These are phyloP conservation scores for Anoplophora glabripennis DNA, from an alignment of 1,140 invertebrate genomes.

Conservation along the genomic window DNA sequence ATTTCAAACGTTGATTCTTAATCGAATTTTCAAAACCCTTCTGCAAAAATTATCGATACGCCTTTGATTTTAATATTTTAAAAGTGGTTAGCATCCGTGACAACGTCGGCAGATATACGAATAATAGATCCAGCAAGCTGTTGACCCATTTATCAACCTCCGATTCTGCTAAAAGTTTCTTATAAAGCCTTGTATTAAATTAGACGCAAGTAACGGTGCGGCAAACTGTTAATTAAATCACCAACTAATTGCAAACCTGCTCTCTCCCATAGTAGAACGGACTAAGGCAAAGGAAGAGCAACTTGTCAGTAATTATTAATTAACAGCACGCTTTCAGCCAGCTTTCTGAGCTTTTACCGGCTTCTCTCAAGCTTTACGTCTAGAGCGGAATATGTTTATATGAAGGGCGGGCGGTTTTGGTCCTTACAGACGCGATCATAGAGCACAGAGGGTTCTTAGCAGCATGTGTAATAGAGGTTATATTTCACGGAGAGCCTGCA, in stretches of 20 bases:
- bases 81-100: too few relatives aligned
- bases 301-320: slow-evolving; percentile 55
- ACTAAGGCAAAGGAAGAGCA: slow-evolving; percentile 50
- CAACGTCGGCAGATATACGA: neutral
- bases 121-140: slow-evolving; percentile 4
- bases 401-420: slow-evolving; percentile 26
- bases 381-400: slow-evolving; percentile 41
- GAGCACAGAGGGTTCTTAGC: slow-evolving; percentile 3
- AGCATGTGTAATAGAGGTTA: slow-evolving; percentile 21
- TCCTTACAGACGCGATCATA: slow-evolving; percentile 9
- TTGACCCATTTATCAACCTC: slow-evolving; percentile 19
- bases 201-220: slow-evolving; percentile 44
- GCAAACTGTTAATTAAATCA: slow-evolving; percentile 47
- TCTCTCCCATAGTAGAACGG: slow-evolving; percentile 37
- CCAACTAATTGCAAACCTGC: slow-evolving; percentile 42
- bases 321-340: slow-evolving; percentile 53
- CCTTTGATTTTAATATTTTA: too few relatives aligned
- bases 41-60: too few relatives aligned
- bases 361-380: slow-evolving; percentile 46
- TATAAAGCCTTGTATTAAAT: slow-evolving; percentile 36
- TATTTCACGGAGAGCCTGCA: slow-evolving; percentile 29
- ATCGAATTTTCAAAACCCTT: too few relatives aligned
- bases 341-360: slow-evolving; percentile 54
- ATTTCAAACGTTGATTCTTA: too few relatives aligned
- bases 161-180: slow-evolving; percentile 24